Evolutionary conservation across 2,888 invertebrate genomes (phyloP), one percentile per base, ranked within the genome.

Genomic region (Tanytarsus gracilentus): DNA sequence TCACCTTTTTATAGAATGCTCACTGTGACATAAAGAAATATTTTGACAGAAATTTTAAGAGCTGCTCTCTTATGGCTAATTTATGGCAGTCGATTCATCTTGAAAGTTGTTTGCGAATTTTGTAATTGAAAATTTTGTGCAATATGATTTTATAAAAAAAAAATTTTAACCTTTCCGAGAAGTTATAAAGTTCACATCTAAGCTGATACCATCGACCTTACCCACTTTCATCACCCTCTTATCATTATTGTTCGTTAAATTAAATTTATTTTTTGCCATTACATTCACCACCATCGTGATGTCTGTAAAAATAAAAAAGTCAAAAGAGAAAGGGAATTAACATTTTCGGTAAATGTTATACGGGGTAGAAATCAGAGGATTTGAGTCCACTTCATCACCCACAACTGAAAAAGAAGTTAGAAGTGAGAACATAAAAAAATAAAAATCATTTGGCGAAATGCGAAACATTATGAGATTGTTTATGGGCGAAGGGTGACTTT

Each of bases 21-120:
- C 11, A 11, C 21, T 6, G 11, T 11, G 25, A 53, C 21, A 16
- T 16, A 33, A 36, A 21, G 36, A 55, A 55, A 55, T 55, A 55
- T 55, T 55, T 55, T 55, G 55, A 55, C 55, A 55, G 18, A 8
- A 30, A 16, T 18, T 52, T n/a, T n/a, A 30, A 16, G 30, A 29
- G 16, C 26, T 27, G 23, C 11, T 16, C 16, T 9, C n/a, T 11
- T 33, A n/a, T 33, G 33, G n/a, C n/a, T 30, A 52, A 52, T 52
- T 52, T 52, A 52, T 52, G n/a, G 30, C 52, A n/a, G n/a, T n/a
- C n/a, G n/a, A n/a, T n/a, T n/a, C n/a, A n/a, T 16, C 33, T 16
- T 40, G n/a, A 2, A 40, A 40, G 14, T 40, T 8, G 18, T n/a
- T n/a, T 40, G n/a, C n/a, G n/a, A n/a, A n/a, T 11, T 44, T 44